Evolutionary conservation across 2,113 vertebrate genomes (phyloP).

Genomic region (Chaetorhynchus papuensis): DNA sequence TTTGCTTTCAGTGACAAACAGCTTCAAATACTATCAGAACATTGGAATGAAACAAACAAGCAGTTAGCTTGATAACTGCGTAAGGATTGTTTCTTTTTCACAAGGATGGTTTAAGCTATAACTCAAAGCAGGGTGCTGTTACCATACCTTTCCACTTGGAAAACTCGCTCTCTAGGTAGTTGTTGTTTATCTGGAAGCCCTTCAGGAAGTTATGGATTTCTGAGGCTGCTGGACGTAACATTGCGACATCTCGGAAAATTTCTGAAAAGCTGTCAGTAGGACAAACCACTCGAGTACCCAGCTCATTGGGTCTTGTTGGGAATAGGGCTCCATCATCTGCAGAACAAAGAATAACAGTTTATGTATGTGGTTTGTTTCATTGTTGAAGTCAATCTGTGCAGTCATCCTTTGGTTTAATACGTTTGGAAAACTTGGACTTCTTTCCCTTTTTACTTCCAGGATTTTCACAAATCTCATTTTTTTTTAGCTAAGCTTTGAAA

Average conservation of each 20-base stretch:
- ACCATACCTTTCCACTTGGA: slow-evolving; percentile 74
- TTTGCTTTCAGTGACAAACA: neutral
- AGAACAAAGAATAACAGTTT: neutral
- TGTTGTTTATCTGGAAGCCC: slow-evolving; percentile 70
- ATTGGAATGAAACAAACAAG: neutral
- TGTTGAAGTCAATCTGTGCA: neutral
- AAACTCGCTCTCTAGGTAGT: slow-evolving; percentile 71
- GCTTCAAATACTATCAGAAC: neutral
- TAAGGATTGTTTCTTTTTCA: neutral
- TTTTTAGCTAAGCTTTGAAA: neutral
- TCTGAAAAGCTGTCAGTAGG: slow-evolving; percentile 64
- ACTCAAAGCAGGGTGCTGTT: neutral
- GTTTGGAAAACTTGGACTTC: neutral
- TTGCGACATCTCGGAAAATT: slow-evolving; percentile 66
- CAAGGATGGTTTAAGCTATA: neutral
- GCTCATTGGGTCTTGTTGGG: slow-evolving; percentile 50
- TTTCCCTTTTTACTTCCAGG: neutral
- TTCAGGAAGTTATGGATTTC: slow-evolving; percentile 74
- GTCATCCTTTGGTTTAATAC: neutral
- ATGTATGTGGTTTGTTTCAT: neutral
- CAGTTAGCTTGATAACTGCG: neutral
- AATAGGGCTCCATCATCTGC: slow-evolving; percentile 64
- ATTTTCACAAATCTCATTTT: neutral
- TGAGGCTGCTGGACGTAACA: slow-evolving; percentile 68
- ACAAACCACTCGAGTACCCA: slow-evolving; percentile 65